These are phyloP conservation scores for Pygoscelis adeliae DNA, from an alignment of 2,113 vertebrate species.

Conservation along the genomic window DNA sequence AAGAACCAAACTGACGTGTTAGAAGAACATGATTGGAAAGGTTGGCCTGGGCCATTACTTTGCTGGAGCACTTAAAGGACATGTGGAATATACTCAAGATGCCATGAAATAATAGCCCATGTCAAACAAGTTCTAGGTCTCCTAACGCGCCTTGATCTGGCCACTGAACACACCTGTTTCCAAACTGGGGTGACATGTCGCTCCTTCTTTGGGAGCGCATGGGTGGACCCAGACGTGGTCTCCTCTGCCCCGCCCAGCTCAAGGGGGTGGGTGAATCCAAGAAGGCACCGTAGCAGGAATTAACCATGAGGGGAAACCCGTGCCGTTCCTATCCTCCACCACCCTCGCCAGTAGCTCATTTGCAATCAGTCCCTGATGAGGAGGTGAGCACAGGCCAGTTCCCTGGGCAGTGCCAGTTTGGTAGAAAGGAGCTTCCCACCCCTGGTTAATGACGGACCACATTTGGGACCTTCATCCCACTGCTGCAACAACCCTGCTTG, in stretches of 20 bases:
- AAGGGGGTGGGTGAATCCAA: background rate
- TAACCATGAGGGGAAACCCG: background rate
- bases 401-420: background rate
- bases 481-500: background rate
- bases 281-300: background rate
- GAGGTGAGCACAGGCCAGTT: background rate
- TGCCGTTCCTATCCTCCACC: background rate
- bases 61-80: slow-evolving; percentile 31
- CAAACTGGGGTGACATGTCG: slow-evolving; percentile 17
- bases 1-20: slow-evolving; percentile 39
- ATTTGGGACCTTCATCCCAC: background rate
- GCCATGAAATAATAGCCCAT: slow-evolving; percentile 45
- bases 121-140: slow-evolving; percentile 49
- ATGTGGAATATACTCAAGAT: slow-evolving; percentile 32
- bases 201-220: background rate
- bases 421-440: background rate
- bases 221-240: slow-evolving; percentile 13
- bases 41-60: slow-evolving; percentile 24
- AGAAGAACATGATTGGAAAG: slow-evolving; percentile 24
- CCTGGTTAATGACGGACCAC: background rate
- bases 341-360: background rate
- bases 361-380: background rate
- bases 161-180: slow-evolving; percentile 59
- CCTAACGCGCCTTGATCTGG: background rate
- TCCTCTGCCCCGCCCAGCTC: slow-evolving; percentile 17